Conservation (phyloP, 1,140 invertebrate species). For the Eufriesea mexicana region DNA sequence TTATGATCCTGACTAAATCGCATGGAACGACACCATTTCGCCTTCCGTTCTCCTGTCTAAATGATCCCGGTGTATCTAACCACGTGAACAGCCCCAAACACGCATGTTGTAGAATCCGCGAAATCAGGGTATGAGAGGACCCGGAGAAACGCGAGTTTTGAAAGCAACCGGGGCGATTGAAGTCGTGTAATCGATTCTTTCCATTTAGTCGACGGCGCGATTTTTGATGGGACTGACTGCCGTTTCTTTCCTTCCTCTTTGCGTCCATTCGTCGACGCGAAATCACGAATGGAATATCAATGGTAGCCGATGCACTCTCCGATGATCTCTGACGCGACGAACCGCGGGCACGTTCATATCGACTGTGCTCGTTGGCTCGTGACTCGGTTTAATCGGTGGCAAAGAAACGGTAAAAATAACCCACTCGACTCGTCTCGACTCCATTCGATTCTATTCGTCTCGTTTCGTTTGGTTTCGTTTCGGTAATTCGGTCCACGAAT, state of each 20-base stretch:
- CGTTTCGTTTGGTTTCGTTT: not conserved
- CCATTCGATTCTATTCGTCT: too few relatives aligned
- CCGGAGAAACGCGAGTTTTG: not conserved
- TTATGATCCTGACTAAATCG: not conserved
- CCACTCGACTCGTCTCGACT: not conserved
- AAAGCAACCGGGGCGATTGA: not conserved
- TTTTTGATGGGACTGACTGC: too few relatives aligned
- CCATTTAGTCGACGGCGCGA: not conserved
- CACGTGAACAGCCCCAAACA: too few relatives aligned
- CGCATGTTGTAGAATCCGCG: not conserved
- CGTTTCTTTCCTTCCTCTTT: not conserved
- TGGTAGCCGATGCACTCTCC: not conserved
- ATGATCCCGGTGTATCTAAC: not conserved
- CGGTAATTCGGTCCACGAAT: slow-evolving; percentile 26
- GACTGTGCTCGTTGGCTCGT: not conserved
- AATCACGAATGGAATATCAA: too few relatives aligned
- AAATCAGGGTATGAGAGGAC: not conserved
- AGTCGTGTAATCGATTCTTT: not conserved
- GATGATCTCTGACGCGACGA: not conserved
- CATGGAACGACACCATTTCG: not conserved
- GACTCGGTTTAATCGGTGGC: not conserved
- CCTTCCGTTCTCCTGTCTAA: not conserved
- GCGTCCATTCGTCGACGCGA: not conserved
- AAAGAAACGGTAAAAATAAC: slow-evolving; percentile 18
- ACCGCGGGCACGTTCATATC: not conserved